A percentile compares a stretch with the other conserved stretches of the same genome.
phyloP scores from a whole-genome alignment of 2,113 vertebrate species.

The Chaenocephalus aceratus region DNA sequence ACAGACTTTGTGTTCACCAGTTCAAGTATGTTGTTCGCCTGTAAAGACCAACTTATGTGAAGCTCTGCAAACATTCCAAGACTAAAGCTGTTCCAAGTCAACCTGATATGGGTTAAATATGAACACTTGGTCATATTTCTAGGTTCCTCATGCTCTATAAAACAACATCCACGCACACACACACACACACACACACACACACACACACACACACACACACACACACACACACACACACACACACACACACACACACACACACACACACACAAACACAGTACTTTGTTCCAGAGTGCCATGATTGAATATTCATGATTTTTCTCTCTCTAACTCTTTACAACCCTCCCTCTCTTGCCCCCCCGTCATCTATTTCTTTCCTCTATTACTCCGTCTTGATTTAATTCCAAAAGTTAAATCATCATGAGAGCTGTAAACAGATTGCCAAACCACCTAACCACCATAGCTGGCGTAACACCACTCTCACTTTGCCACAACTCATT shows the following conservation, averaged over 20 bases:
- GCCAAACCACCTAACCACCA: conserved; percentile 56
- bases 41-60: conserved; percentile 3
- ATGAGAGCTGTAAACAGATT: conserved; percentile 32
- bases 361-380: conserved; percentile 23
- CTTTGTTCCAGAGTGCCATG: conserved; percentile 55
- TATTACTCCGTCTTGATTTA: conserved; percentile 46
- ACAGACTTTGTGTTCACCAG: too few relatives aligned
- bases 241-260: neutral
- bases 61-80: conserved; percentile 8
- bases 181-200: conserved; percentile 32
- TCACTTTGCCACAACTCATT: neutral
- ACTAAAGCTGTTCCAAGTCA: neutral
- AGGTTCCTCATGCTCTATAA: conserved; percentile 79
- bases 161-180: conserved; percentile 50
- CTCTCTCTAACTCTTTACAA: neutral
- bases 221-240: conserved; percentile 32
- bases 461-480: conserved; percentile 26
- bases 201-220: conserved; percentile 29
- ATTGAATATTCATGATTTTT: conserved; percentile 70
- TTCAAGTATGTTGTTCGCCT: neutral
- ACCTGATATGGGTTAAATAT: conserved; percentile 44
- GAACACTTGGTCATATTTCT: conserved; percentile 68
- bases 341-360: neutral
- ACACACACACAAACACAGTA: conserved; percentile 31
- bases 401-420: conserved; percentile 56